Evolutionary conservation across 2,888 invertebrate species (phyloP).

Genomic region (Teinopalpus imperialis): DNA sequence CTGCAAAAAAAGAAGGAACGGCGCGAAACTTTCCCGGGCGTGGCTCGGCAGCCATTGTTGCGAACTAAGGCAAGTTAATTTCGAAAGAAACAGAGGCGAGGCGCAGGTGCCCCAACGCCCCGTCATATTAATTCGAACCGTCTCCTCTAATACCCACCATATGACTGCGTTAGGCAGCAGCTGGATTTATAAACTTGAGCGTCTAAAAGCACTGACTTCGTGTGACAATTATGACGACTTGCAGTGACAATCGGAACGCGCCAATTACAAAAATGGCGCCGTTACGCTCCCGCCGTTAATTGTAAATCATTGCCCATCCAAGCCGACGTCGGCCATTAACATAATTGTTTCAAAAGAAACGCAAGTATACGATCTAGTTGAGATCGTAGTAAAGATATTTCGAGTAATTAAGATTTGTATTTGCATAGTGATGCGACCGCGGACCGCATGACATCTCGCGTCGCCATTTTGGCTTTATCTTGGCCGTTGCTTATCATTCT

Average conservation of each 20-base stretch:
- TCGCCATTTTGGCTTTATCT: conserved; percentile 65
- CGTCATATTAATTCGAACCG: conserved; percentile 73
- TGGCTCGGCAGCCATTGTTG: conserved; percentile 65
- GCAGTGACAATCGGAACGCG: conserved; percentile 39
- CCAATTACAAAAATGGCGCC: conserved; percentile 40
- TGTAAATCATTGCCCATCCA: conserved; percentile 63
- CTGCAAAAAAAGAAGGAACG: conserved; percentile 73
- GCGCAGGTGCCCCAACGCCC: conserved; percentile 65
- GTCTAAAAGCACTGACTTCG: conserved; percentile 51
- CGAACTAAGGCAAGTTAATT: conserved; percentile 71
- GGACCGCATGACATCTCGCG: conserved; percentile 52
- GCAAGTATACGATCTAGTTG: conserved; percentile 59
- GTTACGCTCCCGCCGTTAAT: conserved; percentile 58
- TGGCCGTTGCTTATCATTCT: conserved; percentile 51
- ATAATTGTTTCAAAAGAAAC: conserved; percentile 76
- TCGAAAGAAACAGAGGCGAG: conserved; percentile 72
- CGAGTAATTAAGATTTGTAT: conserved; percentile 63
- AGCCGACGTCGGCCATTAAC: conserved; percentile 56
- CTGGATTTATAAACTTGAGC: conserved; percentile 68
- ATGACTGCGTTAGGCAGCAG: conserved; percentile 65
- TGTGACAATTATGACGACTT: conserved; percentile 62
- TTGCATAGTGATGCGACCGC: conserved; percentile 65
- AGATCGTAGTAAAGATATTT: conserved; percentile 71
- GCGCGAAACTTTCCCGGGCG: conserved; percentile 66
- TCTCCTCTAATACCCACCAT: conserved; percentile 72